Percentiles rank a stretch among this genome's conserved stretches.
Conservation (phyloP, 2,888 invertebrate species). For the Chrysotoxum bicinctum region DNA sequence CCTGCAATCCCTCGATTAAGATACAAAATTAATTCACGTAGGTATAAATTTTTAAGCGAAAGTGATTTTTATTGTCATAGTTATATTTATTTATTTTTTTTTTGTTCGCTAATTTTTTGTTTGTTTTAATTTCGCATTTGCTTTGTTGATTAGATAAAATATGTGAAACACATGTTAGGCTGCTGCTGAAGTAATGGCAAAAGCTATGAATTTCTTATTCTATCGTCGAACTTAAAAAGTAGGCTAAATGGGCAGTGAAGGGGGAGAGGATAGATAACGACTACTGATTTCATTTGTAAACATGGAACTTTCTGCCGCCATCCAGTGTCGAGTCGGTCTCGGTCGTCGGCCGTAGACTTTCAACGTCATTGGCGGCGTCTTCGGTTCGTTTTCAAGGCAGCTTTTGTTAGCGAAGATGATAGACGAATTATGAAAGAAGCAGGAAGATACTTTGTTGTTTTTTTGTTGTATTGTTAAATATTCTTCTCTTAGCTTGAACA, state of each 20-base stretch:
- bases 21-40: constrained; percentile 4
- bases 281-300: constrained; percentile 7
- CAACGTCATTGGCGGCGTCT: neutral
- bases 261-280: neutral
- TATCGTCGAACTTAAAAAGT: neutral
- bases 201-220: neutral
- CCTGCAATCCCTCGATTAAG: neutral
- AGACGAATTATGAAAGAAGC: neutral
- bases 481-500: neutral
- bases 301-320: neutral
- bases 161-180: constrained; percentile 40
- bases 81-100: neutral
- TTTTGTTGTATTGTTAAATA: neutral
- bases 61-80: constrained; percentile 52
- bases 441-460: neutral
- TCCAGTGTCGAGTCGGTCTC: too few species aligned
- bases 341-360: too few species aligned
- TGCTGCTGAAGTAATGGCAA: neutral
- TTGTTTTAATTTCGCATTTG: constrained; percentile 41
- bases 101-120: neutral
- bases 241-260: neutral
- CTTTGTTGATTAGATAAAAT: constrained; percentile 57
- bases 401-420: neutral
- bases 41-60: constrained; percentile 23
- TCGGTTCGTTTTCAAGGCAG: neutral